Percentiles rank a stretch among this genome's conserved stretches.
Evolutionary conservation across 2,113 vertebrate genomes (phyloP).

Genomic region (Tretioscincus oriximinensis): DNA sequence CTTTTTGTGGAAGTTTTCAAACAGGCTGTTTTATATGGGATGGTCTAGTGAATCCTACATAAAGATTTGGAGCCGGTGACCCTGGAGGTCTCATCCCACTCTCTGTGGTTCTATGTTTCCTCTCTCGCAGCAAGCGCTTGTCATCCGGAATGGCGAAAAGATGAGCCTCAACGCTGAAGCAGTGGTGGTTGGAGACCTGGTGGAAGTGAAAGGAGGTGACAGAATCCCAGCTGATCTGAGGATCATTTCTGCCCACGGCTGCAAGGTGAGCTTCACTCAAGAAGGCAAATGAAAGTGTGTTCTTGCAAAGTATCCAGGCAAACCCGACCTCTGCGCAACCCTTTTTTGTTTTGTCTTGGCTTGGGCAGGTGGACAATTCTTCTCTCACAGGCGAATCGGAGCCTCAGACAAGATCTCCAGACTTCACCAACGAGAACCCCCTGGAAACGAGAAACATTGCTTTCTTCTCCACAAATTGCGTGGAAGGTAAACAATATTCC

Average conservation of each 20-base stretch:
- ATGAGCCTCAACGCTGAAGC: constrained; percentile 90
- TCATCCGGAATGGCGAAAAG: constrained; percentile 93
- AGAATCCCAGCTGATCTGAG: constrained; percentile 93
- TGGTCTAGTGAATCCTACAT: too few relatives aligned
- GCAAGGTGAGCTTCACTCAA: constrained; percentile 78
- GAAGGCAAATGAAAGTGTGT: neutral
- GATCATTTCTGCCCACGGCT: constrained; percentile 93
- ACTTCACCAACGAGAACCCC: constrained; percentile 80
- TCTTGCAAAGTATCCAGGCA: neutral
- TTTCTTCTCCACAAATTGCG: constrained; percentile 86
- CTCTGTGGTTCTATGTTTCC: neutral
- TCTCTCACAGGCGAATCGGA: constrained; percentile 88
- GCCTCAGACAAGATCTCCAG: constrained; percentile 81
- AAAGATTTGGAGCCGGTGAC: too few relatives aligned
- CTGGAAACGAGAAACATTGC: constrained; percentile 82
- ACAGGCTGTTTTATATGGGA: too few relatives aligned
- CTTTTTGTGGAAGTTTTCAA: too few relatives aligned
- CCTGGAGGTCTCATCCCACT: too few relatives aligned
- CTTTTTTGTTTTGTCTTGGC: neutral
- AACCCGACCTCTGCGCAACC: neutral
- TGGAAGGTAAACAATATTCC: constrained; percentile 71
- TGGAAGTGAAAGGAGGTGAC: constrained; percentile 96
- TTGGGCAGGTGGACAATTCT: constrained; percentile 91
- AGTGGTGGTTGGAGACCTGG: constrained; percentile 90
- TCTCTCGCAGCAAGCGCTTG: constrained; percentile 89